phyloP scores from a whole-genome alignment of 2,888 invertebrate genomes.

The Hirtodrosophila duncani region DNA sequence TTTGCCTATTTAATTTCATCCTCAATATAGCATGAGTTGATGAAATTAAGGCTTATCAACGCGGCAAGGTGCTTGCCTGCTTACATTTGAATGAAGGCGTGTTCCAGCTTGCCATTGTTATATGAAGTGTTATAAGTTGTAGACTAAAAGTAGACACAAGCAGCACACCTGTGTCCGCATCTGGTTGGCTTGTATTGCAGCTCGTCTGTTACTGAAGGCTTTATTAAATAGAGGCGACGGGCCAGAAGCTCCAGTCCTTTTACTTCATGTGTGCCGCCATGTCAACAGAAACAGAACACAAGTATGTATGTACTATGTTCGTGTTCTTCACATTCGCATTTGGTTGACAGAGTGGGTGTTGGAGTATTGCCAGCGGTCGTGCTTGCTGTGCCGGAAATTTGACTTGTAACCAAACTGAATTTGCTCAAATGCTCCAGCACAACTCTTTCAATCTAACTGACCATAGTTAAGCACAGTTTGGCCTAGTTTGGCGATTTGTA shows the following conservation, averaged over 20 bases:
- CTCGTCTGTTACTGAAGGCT: constrained; percentile 58
- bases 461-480: constrained; percentile 7
- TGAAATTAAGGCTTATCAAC: no score
- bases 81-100: constrained; percentile 27
- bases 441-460: not conserved
- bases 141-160: no score
- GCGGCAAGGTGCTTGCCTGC: no score
- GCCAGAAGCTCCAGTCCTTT: no score
- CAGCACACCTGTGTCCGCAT: constrained; percentile 25
- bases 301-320: constrained; percentile 30
- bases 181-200: constrained; percentile 37
- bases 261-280: no score
- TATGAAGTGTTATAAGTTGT: constrained; percentile 34
- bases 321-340: constrained; percentile 32
- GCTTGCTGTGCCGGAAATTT: constrained; percentile 56
- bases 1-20: no score
- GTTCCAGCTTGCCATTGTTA: constrained; percentile 26
- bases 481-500: constrained; percentile 35
- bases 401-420: constrained; percentile 58
- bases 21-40: no score
- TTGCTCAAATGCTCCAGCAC: constrained; percentile 5
- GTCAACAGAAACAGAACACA: no score
- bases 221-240: constrained; percentile 54
- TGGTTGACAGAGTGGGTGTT: constrained; percentile 12
- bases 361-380: constrained; percentile 13